A percentile compares a stretch with the other conserved stretches of the same genome.
Conservation (phyloP, 2,113 vertebrate species). For the Noturus placidus region DNA sequence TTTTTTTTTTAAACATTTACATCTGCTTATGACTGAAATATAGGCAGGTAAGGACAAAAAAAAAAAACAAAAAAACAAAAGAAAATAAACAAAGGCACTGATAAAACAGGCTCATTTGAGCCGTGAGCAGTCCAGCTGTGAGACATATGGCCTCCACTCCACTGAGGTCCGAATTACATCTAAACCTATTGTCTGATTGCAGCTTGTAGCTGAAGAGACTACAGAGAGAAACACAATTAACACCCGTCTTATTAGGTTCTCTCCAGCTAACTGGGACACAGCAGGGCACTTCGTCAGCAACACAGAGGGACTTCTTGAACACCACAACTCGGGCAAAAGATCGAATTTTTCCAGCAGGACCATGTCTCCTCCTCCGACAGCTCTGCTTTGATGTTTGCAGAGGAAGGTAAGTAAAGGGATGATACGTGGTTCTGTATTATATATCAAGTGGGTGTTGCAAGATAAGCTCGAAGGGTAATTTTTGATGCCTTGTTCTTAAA, state of each 20-base stretch:
- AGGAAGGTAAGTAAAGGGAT: conserved; percentile 7
- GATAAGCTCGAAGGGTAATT: conserved; percentile 26
- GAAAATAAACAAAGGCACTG: neutral
- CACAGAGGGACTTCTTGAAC: conserved; percentile 19
- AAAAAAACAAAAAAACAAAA: neutral
- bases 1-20: neutral
- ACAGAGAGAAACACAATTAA: conserved; percentile 41
- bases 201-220: conserved; percentile 39
- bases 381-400: conserved; percentile 34
- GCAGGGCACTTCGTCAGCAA: conserved; percentile 22
- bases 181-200: conserved; percentile 18
- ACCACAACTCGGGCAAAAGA: conserved; percentile 32
- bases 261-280: conserved; percentile 39
- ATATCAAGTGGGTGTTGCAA: conserved; percentile 10
- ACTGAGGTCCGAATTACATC: conserved; percentile 20
- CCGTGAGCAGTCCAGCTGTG: neutral
- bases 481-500: conserved; percentile 21
- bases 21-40: neutral
- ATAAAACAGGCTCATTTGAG: neutral
- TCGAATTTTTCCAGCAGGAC: conserved; percentile 34
- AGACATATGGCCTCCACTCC: conserved; percentile 22
- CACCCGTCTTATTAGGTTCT: conserved; percentile 41
- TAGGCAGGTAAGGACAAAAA: neutral
- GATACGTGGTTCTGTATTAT: conserved; percentile 17
- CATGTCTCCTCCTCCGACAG: conserved; percentile 27